Evolutionary conservation across 2,888 invertebrate species (phyloP), one percentile per base, ranked within the genome.

Genomic region (Drosophila acutilabella): DNA sequence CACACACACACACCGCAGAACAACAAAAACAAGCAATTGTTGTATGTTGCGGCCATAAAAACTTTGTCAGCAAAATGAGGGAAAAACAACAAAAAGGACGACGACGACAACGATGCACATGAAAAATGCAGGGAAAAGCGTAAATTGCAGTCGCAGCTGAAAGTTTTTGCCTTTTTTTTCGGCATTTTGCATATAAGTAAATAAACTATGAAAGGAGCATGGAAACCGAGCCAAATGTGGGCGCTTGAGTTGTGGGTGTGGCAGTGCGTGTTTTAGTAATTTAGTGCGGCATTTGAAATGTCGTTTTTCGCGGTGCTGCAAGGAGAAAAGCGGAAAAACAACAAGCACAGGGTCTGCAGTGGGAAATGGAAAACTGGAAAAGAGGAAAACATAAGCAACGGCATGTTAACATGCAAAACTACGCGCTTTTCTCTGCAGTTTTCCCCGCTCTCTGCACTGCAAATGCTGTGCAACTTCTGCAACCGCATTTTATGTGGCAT

Each of bases 211-310:
- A 41, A 23, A 30, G 44, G 4, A 14, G 33, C 1, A 10, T 11
- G 30, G 16, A 6, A 53, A 30, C 23, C 8, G n/a, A 20, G 23
- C 30, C 10, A 42, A n/a, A 14, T 38, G 30, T 36, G 8, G 36
- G 30, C 11, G n/a, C 36, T 23, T n/a, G 18, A 36, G 45, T 44
- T 42, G 53, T 45, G 65, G 56, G 61, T 60, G 78, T 64, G 64
- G 8, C 48, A 64, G 60, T 74, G 71, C 58, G 77, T 69, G 64
- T 71, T 72, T 69, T 65, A 69, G 84, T 77, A 69, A 81, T 80
- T 81, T 81, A 81, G 81, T 83, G 79, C 70, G 69, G 70, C 81
- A 76, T 80, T 83, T 74, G 61, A 80, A 83, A 69, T 74, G 78
- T 67, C 70, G 76, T 62, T 78, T 65, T 75, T 53, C 59, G 52